Evolutionary conservation across 1,140 invertebrate species (phyloP).

Genomic region (Chironomus striatipennis): DNA sequence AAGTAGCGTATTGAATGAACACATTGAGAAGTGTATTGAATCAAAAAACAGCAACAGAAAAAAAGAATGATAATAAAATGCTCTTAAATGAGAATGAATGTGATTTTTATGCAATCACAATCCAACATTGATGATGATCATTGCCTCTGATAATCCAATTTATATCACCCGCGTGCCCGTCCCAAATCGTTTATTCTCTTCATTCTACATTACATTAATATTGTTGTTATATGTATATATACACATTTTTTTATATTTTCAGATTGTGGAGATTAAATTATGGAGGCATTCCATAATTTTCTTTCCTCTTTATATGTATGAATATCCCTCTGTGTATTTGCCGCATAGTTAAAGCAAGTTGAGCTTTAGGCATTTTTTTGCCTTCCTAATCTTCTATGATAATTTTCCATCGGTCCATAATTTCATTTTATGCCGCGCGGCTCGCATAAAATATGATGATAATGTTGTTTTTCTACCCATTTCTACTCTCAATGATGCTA

Average conservation of each 20-base stretch:
- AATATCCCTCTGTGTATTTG: background rate
- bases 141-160: slow-evolving; percentile 2
- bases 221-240: background rate
- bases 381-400: background rate
- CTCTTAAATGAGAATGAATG: slow-evolving; percentile 23
- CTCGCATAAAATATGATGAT: slow-evolving; percentile 3
- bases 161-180: slow-evolving; percentile 4
- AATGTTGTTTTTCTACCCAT: background rate
- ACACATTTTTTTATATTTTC: background rate
- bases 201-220: background rate
- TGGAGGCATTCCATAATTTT: background rate
- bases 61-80: background rate
- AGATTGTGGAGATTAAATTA: background rate
- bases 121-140: slow-evolving; percentile 2
- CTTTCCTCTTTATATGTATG: background rate
- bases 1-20: no score
- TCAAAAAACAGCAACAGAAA: background rate
- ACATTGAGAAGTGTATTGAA: no score
- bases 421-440: background rate
- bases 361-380: background rate
- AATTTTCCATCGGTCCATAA: slow-evolving; percentile 12
- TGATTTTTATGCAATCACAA: slow-evolving; percentile 23
- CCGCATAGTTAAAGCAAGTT: background rate
- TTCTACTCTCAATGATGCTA: no score
- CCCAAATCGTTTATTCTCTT: slow-evolving; percentile 13